Conservation (phyloP, 1,140 invertebrate genomes). For the Drosophila novamexicana region DNA sequence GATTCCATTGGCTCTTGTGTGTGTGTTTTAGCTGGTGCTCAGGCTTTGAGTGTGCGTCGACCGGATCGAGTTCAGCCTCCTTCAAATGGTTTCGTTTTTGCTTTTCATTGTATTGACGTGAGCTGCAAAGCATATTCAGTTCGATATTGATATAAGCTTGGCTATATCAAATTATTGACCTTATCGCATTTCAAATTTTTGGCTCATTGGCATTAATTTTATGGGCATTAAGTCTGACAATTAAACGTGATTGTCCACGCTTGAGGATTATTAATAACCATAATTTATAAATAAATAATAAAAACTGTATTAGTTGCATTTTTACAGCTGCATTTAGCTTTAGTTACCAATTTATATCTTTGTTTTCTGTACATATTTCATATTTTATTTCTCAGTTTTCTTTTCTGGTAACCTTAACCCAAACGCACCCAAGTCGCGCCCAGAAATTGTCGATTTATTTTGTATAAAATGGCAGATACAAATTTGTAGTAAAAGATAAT, state of each 20-base stretch:
- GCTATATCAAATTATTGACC: constrained; percentile 59
- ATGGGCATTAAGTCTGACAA: constrained; percentile 21
- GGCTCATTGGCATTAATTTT: constrained; percentile 26
- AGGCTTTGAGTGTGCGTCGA: background rate
- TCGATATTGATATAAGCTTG: constrained; percentile 21
- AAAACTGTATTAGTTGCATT: constrained; percentile 9
- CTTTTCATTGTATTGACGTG: constrained; percentile 41
- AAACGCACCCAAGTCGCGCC: constrained; percentile 20
- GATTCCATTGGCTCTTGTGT: constrained; percentile 10
- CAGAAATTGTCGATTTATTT: constrained; percentile 4
- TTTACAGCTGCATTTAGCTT: background rate
- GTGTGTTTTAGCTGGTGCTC: too few species aligned
- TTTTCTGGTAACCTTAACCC: constrained; percentile 9
- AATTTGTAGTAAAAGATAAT: constrained; percentile 9
- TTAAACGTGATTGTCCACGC: constrained; percentile 30
- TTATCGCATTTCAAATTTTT: constrained; percentile 59
- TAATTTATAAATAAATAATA: constrained; percentile 6
- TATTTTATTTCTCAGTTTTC: background rate
- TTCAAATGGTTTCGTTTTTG: constrained; percentile 52
- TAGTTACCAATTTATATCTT: background rate
- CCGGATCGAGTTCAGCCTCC: constrained; percentile 31
- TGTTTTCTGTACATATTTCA: background rate
- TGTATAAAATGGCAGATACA: constrained; percentile 13
- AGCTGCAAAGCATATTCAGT: background rate
- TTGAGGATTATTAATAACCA: constrained; percentile 9